phyloP scores from a whole-genome alignment of 2,113 vertebrate genomes.

The Corydoras sp. region DNA sequence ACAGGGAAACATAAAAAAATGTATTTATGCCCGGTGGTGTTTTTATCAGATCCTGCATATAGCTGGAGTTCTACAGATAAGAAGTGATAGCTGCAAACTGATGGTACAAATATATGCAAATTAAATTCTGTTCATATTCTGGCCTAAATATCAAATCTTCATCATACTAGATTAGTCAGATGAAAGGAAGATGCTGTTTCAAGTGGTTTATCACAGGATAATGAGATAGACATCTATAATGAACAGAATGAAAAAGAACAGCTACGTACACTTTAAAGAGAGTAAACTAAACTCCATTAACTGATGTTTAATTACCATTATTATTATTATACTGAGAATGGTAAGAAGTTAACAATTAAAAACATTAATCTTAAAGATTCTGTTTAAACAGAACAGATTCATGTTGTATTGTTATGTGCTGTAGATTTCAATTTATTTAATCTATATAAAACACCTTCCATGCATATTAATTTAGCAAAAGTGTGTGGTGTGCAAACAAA shows the following conservation, averaged over 20 bases:
- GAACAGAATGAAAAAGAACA: constrained; percentile 1
- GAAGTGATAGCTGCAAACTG: constrained; percentile 55
- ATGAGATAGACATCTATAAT: constrained; percentile 2
- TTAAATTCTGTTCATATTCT: constrained; percentile 53
- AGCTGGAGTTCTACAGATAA: constrained; percentile 65
- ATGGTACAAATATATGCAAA: constrained; percentile 59
- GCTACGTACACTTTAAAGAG: neutral
- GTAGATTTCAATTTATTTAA: too few relatives aligned
- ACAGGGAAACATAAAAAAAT: constrained; percentile 6
- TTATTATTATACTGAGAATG: too few relatives aligned
- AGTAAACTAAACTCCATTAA: neutral
- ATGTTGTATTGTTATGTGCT: too few relatives aligned
- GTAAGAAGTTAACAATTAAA: too few relatives aligned
- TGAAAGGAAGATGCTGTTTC: constrained; percentile 52
- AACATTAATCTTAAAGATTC: too few relatives aligned
- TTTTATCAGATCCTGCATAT: constrained; percentile 59
- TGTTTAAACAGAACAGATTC: too few relatives aligned
- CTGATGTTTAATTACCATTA: too few relatives aligned
- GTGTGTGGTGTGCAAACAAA: too few relatives aligned
- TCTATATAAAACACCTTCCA: too few relatives aligned
- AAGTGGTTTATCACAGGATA: constrained; percentile 1
- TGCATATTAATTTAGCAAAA: too few relatives aligned
- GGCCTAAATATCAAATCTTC: constrained; percentile 61
- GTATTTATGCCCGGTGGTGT: constrained; percentile 45
- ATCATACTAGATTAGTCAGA: constrained; percentile 52